Base-by-base conservation (phyloP, 1,140 invertebrate species). In the Patella vulgata region DNA sequence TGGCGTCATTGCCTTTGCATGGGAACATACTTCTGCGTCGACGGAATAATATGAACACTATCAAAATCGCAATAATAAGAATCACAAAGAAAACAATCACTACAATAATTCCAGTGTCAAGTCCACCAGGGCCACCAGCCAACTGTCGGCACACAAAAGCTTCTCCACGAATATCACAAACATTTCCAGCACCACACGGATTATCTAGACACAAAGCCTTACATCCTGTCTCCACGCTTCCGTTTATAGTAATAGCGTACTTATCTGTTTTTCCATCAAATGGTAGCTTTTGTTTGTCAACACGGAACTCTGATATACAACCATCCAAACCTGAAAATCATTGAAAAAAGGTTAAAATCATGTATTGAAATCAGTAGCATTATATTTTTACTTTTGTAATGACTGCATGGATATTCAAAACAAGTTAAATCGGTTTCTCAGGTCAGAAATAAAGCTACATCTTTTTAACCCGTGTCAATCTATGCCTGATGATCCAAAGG, bases 1-100 rank as follows among this genome's bases (percentile, higher is more conserved):
- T 36, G 5, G 5, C 14, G 14, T 36, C 33, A 36, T 14, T 14
- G 14, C 33, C 33, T 36, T 36, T 36, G 14, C 33, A 36, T 53
- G 42, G 53, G 61, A 63, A 68, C 57, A 60, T 51, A 11, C 53
- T 56, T 12, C 92, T 90, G 14, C 93, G 87, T 57, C 95, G 84
- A 21, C 93, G 88, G 80, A 95, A 96, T 9, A 96, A 47, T 4
- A 98, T 96, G 84, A 98, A 97, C 3, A 96, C 92, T 46, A 97
- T 94, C 0, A 98, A 93, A 25, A 98, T 85, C 1, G 72, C 74
- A 19, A 80, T 74, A n/a, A 81, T 63, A 4, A 78, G 51, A 51
- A 81, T 50, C 43, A 64, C 65, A 59, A 81, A 79, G 70, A 81
- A 79, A 12, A 71, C 73, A 42, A 81, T 81, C 36, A 78, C 74